Evolutionary conservation across 2,797 vertebrate species (phyloP), one percentile per base, ranked within the genome.

Genomic region (Myotis daubentonii): DNA sequence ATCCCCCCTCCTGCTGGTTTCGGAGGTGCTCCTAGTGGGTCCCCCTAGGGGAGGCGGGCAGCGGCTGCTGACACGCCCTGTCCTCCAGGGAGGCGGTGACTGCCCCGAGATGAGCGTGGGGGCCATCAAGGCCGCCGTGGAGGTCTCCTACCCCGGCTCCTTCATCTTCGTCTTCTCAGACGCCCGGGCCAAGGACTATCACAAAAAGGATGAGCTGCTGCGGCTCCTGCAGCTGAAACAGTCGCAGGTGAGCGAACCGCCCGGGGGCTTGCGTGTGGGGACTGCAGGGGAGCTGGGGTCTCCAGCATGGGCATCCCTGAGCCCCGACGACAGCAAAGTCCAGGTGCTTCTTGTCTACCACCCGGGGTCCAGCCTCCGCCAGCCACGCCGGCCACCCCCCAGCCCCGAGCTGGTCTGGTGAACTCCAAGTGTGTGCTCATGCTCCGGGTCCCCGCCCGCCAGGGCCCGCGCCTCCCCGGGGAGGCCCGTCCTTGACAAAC

Each of bases 101-200:
- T 99, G 99, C 95, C 99, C 99, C 0, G 99, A 99, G 98, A 99
- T 99, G 99, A 99, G 99, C 0, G 97, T 99, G 55, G 99, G 99
- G 8, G 99, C 99, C 97, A 99, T 99, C 96, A 99, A 99, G 97
- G 98, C 98, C 70, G 99, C 99, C 0, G 97, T 99, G 97, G 99
- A 99, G 95, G 98, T 99, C 57, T 99, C 99, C 0, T 98, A 99
- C 76, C 99, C 99, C 0, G 98, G 99, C 68, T 99, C 99, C 87
- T 99, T 99, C 82, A 96, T 99, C 97, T 99, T 99, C 2, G 99
- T 99, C 91, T 99, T 99, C 97, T 99, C 99, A 0, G 99, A 99
- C 0, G 99, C 99, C 88, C 98, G 99, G 10, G 99, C 99, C 95
- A 99, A 99, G 98, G 99, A 99, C 97, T 99, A 99, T 5, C 98